Evolutionary conservation across 2,888 invertebrate genomes (phyloP), one percentile per base, ranked within the genome.

Genomic region (Galerucella pusilla): DNA sequence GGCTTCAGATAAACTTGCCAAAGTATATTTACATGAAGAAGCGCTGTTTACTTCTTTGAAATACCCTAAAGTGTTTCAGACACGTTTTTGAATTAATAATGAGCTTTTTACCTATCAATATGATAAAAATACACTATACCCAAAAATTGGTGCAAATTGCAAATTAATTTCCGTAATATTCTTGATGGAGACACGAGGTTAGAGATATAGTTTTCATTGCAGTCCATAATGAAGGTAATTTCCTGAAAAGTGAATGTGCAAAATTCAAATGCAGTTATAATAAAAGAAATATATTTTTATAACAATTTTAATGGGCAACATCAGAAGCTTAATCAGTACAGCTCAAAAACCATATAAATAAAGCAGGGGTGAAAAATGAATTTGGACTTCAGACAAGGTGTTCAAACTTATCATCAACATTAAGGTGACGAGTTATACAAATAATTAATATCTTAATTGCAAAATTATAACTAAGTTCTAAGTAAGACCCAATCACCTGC

Each of bases 291-390:
- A 76, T 76, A 76, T 82, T 84, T 83, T 82, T 82, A 84, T 84
- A 85, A 85, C 84, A 85, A 84, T 84, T 85, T 85, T 85, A 85
- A 85, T 85, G 79, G 82, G 84, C 85, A 85, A 85, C 85, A 85
- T 85, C 81, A 82, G 84, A 84, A 84, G 83, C 83, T 83, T 83
- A 81, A 79, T 83, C 81, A 81, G 80, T 85, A 85, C 85, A 85
- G 84, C 82, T 85, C 79, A 82, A 80, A 84, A 81, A 83, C 79
- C 77, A 83, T 82, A 82, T 82, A 84, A 83, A 84, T 84, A 83
- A 81, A 84, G 84, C 85, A 85, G 84, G 85, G 85, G 84, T 82
- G 83, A 78, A 79, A 57, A 76, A 73, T 71, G 49, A 78, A 80
- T 75, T 79, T 81, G 81, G 83, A 83, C 82, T 84, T 84, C 82